Base-by-base conservation (phyloP, 2,888 invertebrate genomes). In the Pseudococcus viburni region DNA sequence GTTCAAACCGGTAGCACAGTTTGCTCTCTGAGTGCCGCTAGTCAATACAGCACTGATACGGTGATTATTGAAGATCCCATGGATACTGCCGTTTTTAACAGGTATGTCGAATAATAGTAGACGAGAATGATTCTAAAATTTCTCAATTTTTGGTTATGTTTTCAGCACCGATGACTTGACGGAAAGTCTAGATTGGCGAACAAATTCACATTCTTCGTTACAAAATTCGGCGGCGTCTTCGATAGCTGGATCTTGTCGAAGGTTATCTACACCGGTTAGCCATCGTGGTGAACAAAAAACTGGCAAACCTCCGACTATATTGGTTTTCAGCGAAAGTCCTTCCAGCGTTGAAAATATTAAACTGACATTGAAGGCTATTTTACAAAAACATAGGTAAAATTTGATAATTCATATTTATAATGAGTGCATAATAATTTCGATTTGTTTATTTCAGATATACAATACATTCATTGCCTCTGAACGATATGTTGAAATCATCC, bases 271-370 rank as follows among this genome's bases (percentile, higher is more conserved):
- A 2, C 88, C 89, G 46, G 88, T 89, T 1, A 88, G 89, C 17
- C 89, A 89, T 84, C 88, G 88, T 26, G 86, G 89, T 39, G 89
- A 89, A 19, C 55, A 59, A 51, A 89, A 89, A 85, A 89, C 88
- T 90, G 92, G 93, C 3, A 96, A 96, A 91, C 96, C 96, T 84
- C 95, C 96, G 4, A 96, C 96, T 92, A 94, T 96, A 90, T 93
- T 96, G 89, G 95, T 96, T 90, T 96, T 95, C 91, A 95, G 96
- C 3, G 96, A 96, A 91, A 96, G 95, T 91, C 91, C 94, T 89
- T 94, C 94, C 42, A 94, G 95, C 83, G 94, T 94, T 90, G 95
- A 96, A 90, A 95, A 95, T 91, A 94, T 96, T 88, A 95, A 95
- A 91, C 92, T 93, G 42, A 95, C 95, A 39, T 92, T 96, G 84